These are phyloP conservation scores for Bombylius major DNA, from an alignment of 2,888 invertebrate species.

Conservation along the genomic window DNA sequence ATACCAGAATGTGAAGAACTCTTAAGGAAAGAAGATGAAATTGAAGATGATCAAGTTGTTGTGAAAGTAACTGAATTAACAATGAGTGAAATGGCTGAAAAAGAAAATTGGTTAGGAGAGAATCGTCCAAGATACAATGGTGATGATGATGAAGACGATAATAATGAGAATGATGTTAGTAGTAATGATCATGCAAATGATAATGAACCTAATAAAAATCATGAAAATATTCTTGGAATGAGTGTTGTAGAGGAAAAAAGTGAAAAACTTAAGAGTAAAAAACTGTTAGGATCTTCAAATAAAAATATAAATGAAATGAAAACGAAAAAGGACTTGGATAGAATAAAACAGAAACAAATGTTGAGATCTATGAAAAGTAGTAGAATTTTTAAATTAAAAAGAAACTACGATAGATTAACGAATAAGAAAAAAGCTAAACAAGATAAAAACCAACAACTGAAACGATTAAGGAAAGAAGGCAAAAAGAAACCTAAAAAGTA, in stretches of 20 bases:
- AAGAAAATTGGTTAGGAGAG: conserved; percentile 58
- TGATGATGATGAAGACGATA: conserved; percentile 21
- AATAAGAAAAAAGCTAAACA: conserved; percentile 54
- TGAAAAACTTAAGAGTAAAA: conserved; percentile 16
- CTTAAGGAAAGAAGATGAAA: conserved; percentile 50
- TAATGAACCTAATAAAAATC: conserved; percentile 19
- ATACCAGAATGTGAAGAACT: conserved; percentile 57
- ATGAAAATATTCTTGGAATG: conserved; percentile 39
- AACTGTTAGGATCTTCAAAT: no score
- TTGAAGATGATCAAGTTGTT: conserved; percentile 63
- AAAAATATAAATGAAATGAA: conserved; percentile 15
- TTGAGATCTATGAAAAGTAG: conserved; percentile 62
- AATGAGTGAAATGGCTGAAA: conserved; percentile 53
- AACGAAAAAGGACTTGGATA: conserved; percentile 55
- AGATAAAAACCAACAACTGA: conserved; percentile 27
- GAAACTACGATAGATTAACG: conserved; percentile 52
- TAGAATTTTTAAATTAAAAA: conserved; percentile 63
- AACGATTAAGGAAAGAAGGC: conserved; percentile 28
- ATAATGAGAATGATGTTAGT: conserved; percentile 22
- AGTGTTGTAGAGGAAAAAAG: conserved; percentile 26
- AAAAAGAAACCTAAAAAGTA: conserved; percentile 23
- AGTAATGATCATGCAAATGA: conserved; percentile 22
- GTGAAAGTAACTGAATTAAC: conserved; percentile 67
- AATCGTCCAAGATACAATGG: conserved; percentile 41
- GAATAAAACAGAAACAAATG: conserved; percentile 54